phyloP scores from a whole-genome alignment of 2,797 vertebrate genomes.

The Pyrrhura leucotis region DNA sequence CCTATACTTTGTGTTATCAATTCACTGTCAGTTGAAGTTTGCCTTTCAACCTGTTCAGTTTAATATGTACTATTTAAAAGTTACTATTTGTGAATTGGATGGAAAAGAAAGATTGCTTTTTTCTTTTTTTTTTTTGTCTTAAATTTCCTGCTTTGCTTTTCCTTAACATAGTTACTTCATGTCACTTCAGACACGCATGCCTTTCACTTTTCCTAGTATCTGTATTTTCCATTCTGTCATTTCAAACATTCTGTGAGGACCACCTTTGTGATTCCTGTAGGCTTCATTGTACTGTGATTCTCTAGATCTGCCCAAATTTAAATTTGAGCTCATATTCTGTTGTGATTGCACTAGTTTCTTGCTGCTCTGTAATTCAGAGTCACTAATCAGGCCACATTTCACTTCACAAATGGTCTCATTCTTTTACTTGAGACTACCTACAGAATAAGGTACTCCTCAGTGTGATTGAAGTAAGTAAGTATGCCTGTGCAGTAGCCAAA shows the following conservation, averaged over 20 bases:
- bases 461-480: neutral
- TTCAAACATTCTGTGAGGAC: neutral
- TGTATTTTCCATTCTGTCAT: neutral
- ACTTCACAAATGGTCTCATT: neutral
- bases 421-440: neutral
- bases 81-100: neutral
- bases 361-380: neutral
- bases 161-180: neutral
- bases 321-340: neutral
- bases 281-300: neutral
- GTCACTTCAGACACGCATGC: neutral
- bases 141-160: neutral
- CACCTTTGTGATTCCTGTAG: neutral
- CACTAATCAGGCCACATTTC: neutral
- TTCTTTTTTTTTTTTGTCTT: neutral
- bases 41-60: neutral
- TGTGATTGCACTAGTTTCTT: neutral
- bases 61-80: neutral
- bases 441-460: neutral
- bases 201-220: neutral
- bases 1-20: neutral
- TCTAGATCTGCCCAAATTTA: neutral
- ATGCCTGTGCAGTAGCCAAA: neutral
- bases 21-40: neutral
- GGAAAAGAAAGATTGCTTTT: neutral